Conservation (phyloP, 2,113 vertebrate species). For the Callipepla squamata region DNA sequence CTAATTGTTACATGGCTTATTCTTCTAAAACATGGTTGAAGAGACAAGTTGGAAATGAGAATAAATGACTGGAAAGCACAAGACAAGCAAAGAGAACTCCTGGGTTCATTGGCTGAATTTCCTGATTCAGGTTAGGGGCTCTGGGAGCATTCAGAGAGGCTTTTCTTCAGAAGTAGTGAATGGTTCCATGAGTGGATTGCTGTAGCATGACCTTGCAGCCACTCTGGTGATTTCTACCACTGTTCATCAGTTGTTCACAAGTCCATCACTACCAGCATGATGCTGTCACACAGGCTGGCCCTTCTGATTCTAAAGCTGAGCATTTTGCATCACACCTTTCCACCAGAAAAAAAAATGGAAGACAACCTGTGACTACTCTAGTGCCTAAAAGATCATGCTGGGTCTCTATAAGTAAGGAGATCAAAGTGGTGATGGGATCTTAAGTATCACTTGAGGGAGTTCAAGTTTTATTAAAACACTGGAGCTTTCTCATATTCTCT, state of each 20-base stretch:
- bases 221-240: neutral
- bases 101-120: rapidly evolving
- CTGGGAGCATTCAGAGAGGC: neutral
- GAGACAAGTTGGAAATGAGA: neutral
- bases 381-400: neutral
- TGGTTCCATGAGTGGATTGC: neutral
- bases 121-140: rapidly evolving
- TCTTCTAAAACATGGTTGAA: neutral
- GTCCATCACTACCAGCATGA: neutral
- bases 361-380: neutral
- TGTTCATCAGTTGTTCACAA: neutral
- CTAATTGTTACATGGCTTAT: neutral
- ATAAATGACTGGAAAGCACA: neutral
- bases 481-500: neutral
- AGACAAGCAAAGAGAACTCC: neutral
- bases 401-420: neutral
- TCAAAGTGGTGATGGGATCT: neutral
- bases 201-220: neutral
- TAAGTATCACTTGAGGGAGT: neutral
- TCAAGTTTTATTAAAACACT: neutral
- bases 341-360: neutral
- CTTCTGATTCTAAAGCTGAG: neutral
- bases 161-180: neutral
- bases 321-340: neutral
- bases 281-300: neutral